phyloP scores from a whole-genome alignment of 2,797 vertebrate genomes.

The Botia almorhae region DNA sequence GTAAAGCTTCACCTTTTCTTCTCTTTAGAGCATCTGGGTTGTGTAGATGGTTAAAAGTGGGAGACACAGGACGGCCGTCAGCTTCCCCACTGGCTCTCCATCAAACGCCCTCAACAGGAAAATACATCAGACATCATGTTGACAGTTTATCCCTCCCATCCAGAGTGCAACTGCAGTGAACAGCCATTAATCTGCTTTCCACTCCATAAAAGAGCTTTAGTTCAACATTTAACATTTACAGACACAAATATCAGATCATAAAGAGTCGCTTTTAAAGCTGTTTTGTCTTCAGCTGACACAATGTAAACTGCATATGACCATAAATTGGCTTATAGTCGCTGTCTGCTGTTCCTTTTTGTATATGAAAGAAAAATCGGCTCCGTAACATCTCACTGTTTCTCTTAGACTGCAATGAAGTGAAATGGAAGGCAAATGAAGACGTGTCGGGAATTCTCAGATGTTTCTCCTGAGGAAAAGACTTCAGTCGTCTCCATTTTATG shows the following conservation, averaged over 20 bases:
- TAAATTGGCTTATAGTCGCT: slow-evolving; percentile 6
- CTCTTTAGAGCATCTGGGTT: background rate
- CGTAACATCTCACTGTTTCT: background rate
- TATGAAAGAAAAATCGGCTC: background rate
- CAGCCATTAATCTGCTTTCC: slow-evolving; percentile 38
- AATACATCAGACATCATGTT: slow-evolving; percentile 44
- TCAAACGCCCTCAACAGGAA: slow-evolving; percentile 44
- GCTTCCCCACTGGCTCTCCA: slow-evolving; percentile 23
- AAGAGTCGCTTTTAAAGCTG: background rate
- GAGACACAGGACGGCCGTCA: slow-evolving; percentile 23
- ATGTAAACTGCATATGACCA: slow-evolving; percentile 20
- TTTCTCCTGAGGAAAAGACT: background rate
- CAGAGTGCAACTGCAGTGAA: slow-evolving; percentile 33
- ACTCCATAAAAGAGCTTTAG: slow-evolving; percentile 36
- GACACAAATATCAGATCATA: background rate
- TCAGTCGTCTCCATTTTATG: background rate
- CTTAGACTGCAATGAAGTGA: background rate
- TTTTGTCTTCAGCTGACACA: slow-evolving; percentile 20
- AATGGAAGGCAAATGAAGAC: background rate
- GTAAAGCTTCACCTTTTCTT: background rate
- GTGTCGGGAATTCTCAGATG: background rate
- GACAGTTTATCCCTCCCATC: slow-evolving; percentile 52
- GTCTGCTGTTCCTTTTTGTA: background rate
- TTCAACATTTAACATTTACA: background rate
- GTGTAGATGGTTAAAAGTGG: slow-evolving; percentile 20